Percentiles rank a stretch among this genome's conserved stretches.
Evolutionary conservation across 2,888 invertebrate genomes (phyloP).

Genomic region (Alitta virens): DNA sequence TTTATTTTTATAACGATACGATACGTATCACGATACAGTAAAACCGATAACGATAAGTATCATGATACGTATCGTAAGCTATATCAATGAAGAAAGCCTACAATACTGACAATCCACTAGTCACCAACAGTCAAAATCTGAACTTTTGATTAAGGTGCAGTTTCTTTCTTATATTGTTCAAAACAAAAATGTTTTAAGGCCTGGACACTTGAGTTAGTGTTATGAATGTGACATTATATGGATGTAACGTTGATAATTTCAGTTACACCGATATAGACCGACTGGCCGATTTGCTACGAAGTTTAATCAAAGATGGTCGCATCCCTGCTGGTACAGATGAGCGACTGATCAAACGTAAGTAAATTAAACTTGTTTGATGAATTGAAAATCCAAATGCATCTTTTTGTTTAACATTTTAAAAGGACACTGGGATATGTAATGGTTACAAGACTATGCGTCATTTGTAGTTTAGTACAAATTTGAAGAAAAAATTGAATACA

Average conservation of each 20-base stretch:
- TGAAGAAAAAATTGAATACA: no score
- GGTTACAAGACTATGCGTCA: no score
- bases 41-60: no score
- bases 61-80: no score
- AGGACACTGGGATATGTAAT: background rate
- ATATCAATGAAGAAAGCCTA: no score
- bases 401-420: background rate
- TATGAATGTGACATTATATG: background rate
- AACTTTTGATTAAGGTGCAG: no score
- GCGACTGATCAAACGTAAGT: slow-evolving; percentile 7
- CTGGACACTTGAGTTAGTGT: background rate
- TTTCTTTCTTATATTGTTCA: no score
- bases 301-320: slow-evolving; percentile 1
- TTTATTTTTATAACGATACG: no score
- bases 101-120: no score
- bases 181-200: background rate
- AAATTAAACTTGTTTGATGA: background rate
- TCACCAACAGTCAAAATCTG: no score
- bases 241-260: background rate
- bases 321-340: slow-evolving; percentile 7
- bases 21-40: no score
- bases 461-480: no score
- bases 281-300: slow-evolving; percentile 10
- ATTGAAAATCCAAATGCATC: background rate
- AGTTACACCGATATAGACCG: slow-evolving; percentile 13